Percentiles rank a stretch among this genome's conserved stretches.
phyloP scores from a whole-genome alignment of 92 coral and sea anemone species.

The Scolanthus callimorphus region DNA sequence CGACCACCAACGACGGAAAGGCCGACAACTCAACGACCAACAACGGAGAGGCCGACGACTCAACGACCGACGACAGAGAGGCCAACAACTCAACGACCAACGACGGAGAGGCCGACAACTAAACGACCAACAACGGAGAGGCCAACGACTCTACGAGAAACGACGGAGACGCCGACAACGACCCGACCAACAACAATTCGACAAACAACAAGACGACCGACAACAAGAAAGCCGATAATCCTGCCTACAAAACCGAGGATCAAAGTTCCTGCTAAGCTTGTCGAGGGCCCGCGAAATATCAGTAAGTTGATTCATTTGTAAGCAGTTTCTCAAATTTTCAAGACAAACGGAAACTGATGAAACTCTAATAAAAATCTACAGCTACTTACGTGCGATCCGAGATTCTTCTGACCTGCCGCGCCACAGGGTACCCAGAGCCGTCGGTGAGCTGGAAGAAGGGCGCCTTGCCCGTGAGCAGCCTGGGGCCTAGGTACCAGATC shows the following conservation, averaged over 20 bases:
- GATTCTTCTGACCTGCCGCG: constrained; percentile 63
- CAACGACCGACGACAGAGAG: not conserved
- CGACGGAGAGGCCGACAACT: constrained; percentile 13
- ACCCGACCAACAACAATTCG: constrained; percentile 5
- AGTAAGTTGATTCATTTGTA: too few relatives aligned
- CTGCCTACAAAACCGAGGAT: not conserved
- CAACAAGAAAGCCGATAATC: not conserved
- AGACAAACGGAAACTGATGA: too few relatives aligned
- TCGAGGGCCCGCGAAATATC: constrained; percentile 40
- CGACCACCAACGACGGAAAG: constrained; percentile 22
- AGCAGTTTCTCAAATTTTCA: too few relatives aligned
- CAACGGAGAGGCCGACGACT: not conserved
- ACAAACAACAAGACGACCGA: not conserved
- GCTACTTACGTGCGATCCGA: constrained; percentile 62
- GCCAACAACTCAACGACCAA: constrained; percentile 4
- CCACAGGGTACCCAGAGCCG: constrained; percentile 78
- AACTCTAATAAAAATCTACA: constrained; percentile 12
- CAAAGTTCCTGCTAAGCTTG: constrained; percentile 13
- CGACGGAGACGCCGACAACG: constrained; percentile 2
- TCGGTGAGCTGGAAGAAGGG: constrained; percentile 81
- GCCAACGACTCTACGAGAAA: constrained; percentile 3
- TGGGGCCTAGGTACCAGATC: constrained; percentile 60
- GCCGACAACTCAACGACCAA: not conserved
- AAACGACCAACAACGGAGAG: constrained; percentile 8
- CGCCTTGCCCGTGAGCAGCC: constrained; percentile 47